These are phyloP conservation scores for Thryonomys swinderianus DNA, from an alignment of 2,113 vertebrate species.

Conservation along the genomic window DNA sequence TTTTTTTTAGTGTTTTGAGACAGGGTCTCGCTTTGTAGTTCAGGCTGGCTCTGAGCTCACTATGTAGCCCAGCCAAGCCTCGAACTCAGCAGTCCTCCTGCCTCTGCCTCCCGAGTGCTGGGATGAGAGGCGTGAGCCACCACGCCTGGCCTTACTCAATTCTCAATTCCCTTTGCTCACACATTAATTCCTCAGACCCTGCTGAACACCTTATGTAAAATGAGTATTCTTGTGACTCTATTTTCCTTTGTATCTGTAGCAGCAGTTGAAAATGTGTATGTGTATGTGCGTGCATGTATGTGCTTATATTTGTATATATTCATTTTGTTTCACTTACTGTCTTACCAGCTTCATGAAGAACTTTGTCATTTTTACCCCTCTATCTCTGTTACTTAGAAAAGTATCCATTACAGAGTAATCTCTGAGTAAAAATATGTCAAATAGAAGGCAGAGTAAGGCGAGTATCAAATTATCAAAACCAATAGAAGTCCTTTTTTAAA, in stretches of 20 bases:
- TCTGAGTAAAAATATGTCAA: neutral
- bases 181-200: neutral
- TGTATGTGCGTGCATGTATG: neutral
- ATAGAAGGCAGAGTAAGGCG: neutral
- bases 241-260: neutral
- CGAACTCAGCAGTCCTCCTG: no score
- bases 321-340: neutral
- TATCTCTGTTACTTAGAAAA: neutral
- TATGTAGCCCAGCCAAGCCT: no score
- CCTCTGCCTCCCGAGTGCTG: no score
- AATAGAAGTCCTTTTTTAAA: neutral
- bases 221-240: neutral
- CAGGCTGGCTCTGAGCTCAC: no score
- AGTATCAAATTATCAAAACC: neutral
- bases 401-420: neutral
- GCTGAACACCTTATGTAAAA: neutral
- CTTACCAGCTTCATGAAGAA: neutral
- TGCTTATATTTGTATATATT: neutral
- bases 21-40: no score
- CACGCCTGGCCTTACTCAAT: no score
- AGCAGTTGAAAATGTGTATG: neutral
- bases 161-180: no score
- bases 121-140: no score
- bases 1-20: no score
- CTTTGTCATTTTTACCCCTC: neutral